phyloP scores from a whole-genome alignment of 2,888 invertebrate species.

The Leptopterna dolabrata region DNA sequence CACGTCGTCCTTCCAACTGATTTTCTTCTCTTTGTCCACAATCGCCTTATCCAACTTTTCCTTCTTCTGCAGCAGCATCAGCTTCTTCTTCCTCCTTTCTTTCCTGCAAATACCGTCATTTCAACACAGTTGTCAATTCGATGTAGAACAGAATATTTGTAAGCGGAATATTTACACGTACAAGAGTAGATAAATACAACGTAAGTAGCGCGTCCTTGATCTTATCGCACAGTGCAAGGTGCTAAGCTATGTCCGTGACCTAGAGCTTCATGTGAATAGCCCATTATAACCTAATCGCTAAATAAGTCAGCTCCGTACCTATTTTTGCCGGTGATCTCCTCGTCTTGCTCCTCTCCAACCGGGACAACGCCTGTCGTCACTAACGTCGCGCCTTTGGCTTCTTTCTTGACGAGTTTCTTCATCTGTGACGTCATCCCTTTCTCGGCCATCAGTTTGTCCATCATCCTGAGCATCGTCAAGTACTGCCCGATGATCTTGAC shows the following conservation, averaged over 20 bases:
- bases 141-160: not conserved
- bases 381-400: not conserved
- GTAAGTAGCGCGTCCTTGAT: too few species aligned
- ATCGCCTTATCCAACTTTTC: constrained; percentile 50
- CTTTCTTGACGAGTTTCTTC: constrained; percentile 25
- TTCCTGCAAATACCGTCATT: constrained; percentile 57
- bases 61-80: constrained; percentile 55
- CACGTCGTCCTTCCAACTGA: constrained; percentile 42
- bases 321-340: constrained; percentile 46
- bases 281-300: too few species aligned
- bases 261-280: too few species aligned
- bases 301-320: not conserved
- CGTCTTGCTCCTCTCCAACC: not conserved
- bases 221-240: too few species aligned
- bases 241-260: too few species aligned
- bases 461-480: constrained; percentile 33
- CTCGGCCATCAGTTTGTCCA: constrained; percentile 34
- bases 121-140: not conserved
- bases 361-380: not conserved
- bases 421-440: constrained; percentile 21
- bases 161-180: too few species aligned
- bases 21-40: constrained; percentile 27
- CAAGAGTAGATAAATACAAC: too few species aligned
- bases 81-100: constrained; percentile 57
- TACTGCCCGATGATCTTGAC: constrained; percentile 48